Conservation (phyloP, 2,888 invertebrate species). For the Nysson spinosus region DNA sequence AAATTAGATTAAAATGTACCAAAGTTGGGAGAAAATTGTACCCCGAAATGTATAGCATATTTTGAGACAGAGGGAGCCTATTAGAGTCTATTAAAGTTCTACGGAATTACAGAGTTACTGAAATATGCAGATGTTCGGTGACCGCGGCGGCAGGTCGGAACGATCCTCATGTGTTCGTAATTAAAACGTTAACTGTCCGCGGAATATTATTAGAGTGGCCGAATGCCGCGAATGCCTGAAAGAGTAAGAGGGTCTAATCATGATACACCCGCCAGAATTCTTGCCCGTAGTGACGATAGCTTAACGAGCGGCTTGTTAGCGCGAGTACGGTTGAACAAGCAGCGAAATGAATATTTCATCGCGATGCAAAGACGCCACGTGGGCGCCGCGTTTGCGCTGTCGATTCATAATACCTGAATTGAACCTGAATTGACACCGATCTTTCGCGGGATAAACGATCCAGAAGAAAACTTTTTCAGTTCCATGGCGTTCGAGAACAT, state of each 20-base stretch:
- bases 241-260: constrained; percentile 41
- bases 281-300: constrained; percentile 44
- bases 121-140: no score
- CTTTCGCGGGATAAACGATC: constrained; percentile 20
- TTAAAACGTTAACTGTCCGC: constrained; percentile 36
- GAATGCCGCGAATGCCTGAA: constrained; percentile 36
- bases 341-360: constrained; percentile 57
- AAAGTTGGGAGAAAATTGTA: no score
- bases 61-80: no score
- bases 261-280: constrained; percentile 40
- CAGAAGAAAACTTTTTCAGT: neutral
- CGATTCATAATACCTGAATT: constrained; percentile 42
- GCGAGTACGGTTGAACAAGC: constrained; percentile 51
- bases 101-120: no score
- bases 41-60: no score
- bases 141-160: neutral
- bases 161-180: constrained; percentile 28
- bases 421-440: constrained; percentile 30
- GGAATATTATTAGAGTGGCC: constrained; percentile 43
- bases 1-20: neutral
- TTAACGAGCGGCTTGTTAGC: constrained; percentile 58
- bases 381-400: constrained; percentile 44
- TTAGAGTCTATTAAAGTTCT: no score
- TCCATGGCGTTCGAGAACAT: neutral
- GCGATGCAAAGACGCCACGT: constrained; percentile 43